Evolutionary conservation across 2,797 vertebrate genomes (phyloP).

Genomic region (Pipistrellus nathusii): DNA sequence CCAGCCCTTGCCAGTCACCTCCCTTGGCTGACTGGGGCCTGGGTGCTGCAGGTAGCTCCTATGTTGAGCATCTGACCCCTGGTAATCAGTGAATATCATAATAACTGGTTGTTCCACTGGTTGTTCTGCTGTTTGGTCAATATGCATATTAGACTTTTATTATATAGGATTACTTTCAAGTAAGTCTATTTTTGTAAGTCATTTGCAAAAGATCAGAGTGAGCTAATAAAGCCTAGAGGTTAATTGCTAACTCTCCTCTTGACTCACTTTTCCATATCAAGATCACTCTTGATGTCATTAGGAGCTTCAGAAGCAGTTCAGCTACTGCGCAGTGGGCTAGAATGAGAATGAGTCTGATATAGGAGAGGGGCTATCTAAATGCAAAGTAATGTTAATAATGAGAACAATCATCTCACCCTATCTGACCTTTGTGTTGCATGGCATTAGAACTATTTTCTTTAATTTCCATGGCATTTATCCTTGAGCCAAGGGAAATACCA

Average conservation of each 20-base stretch:
- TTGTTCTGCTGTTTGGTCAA: too few species aligned
- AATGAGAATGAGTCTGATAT: constrained; percentile 69
- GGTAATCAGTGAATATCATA: too few species aligned
- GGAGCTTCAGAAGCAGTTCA: background rate
- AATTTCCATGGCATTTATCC: constrained; percentile 78
- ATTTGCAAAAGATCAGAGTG: constrained; percentile 27
- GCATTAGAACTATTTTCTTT: constrained; percentile 74
- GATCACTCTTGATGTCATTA: constrained; percentile 12
- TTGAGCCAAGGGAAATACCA: constrained; percentile 8
- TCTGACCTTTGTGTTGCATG: constrained; percentile 75
- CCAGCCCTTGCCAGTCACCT: too few species aligned
- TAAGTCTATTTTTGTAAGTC: background rate
- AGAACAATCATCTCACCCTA: constrained; percentile 67
- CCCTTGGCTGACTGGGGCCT: too few species aligned
- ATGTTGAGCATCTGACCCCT: too few species aligned
- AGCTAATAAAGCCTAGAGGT: constrained; percentile 61
- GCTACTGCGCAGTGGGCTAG: background rate
- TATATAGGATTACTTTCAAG: constrained; percentile 27
- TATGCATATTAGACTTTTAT: background rate
- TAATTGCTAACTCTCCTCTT: constrained; percentile 65
- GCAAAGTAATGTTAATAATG: constrained; percentile 78
- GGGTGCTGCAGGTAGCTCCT: too few species aligned
- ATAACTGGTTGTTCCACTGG: too few species aligned
- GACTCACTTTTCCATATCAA: constrained; percentile 4
- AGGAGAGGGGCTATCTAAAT: constrained; percentile 78